Evolutionary conservation across 2,797 vertebrate genomes (phyloP).

Genomic region (Hydrolagus colliei): DNA sequence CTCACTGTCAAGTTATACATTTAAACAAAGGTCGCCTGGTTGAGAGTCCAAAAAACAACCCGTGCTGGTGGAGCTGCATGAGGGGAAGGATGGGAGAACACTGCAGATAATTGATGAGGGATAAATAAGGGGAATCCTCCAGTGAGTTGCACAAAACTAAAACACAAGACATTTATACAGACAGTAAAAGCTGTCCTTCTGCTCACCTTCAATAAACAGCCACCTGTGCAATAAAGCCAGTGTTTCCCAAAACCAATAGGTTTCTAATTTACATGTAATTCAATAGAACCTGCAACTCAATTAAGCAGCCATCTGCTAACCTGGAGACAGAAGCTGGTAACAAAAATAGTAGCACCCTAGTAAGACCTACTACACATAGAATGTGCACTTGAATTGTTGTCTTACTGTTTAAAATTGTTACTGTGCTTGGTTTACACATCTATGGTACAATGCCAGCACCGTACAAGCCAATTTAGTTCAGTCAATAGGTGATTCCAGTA

Average conservation of each 20-base stretch:
- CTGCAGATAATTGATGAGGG: background rate
- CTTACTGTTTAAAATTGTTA: background rate
- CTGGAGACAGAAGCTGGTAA: constrained; percentile 23
- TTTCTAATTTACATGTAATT: constrained; percentile 32
- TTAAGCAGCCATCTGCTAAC: constrained; percentile 31
- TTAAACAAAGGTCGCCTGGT: background rate
- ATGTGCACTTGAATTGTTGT: background rate
- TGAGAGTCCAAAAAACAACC: too few species aligned
- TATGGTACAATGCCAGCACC: background rate
- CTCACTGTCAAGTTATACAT: background rate
- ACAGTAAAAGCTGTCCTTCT: constrained; percentile 27
- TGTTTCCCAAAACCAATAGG: constrained; percentile 26
- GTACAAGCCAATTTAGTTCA: background rate
- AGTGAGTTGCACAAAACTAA: background rate
- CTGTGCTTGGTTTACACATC: background rate
- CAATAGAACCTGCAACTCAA: constrained; percentile 29
- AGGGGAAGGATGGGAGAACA: background rate
- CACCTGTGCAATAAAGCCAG: constrained; percentile 29
- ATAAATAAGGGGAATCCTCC: background rate
- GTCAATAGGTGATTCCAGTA: background rate
- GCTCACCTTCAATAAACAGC: constrained; percentile 31
- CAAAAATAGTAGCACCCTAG: background rate
- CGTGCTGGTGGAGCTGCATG: background rate
- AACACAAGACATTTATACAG: background rate
- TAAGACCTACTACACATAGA: background rate